Evolutionary conservation across 2,797 vertebrate species (phyloP), one percentile per base, ranked within the genome.

Genomic region (Poeciliopsis presidionis): DNA sequence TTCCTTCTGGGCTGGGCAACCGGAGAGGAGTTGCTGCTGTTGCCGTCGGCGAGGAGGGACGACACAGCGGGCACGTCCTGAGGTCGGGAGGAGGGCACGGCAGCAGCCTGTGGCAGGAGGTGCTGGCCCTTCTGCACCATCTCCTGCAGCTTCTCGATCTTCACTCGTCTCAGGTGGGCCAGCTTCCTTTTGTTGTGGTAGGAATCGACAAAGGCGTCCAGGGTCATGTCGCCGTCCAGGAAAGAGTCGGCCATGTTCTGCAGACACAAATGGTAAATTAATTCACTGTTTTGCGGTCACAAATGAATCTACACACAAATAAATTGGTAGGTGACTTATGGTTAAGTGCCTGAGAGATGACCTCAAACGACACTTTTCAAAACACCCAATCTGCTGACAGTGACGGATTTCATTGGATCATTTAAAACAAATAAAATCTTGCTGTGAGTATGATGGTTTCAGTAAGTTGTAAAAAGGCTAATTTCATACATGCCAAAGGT

Each of bases 71-170:
- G 80, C 57, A 84, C 59, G 49, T 97, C 97, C 0, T 96, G 86
- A 3, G 87, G 85, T 49, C 93, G 86, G 0, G 93, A 89, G 0
- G 86, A 59, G 0, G 92, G 91, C 22, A 8, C 8, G 51, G 87
- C 78, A 0, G 41, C 5, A 0, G 65, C 94, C 85, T 92, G 95
- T 0, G 94, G 94, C 11, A 96, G 93, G 82, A 96, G 93, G 82
- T 93, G 94, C 81, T 96, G 97, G 71, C 97, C 97, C 87, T 96
- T 97, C 55, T 98, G 89, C 91, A 99, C 97, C 95, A 99, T 95
- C 89, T 99, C 98, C 87, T 98, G 98, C 74, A 99, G 96, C 93
- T 99, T 99, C 90, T 99, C 98, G 0, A 99, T 99, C 87, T 99
- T 99, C 3, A 99, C 98, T 5, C 98, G 93, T 0, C 98, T 95